Percentiles rank a stretch among this genome's conserved stretches.
Evolutionary conservation across 2,888 invertebrate species (phyloP).

Genomic region (Cepaea hortensis): DNA sequence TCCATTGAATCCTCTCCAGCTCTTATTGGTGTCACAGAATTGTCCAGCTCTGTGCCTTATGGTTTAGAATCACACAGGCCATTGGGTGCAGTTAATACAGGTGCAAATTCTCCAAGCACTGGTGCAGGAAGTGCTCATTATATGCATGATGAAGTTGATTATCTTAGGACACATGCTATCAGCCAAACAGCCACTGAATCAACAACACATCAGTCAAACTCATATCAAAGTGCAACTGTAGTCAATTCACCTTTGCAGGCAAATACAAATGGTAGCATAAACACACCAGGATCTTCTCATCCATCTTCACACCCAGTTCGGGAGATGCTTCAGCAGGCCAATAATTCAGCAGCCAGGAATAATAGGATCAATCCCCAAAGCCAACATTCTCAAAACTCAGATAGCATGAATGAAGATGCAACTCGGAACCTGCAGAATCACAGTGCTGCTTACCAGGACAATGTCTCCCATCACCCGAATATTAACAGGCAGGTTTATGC

Average conservation of each 20-base stretch:
- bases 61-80: background rate
- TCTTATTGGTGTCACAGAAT: background rate
- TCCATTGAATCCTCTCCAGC: background rate
- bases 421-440: background rate
- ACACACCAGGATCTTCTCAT: background rate
- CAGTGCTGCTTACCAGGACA: background rate
- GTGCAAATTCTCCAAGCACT: background rate
- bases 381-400: background rate
- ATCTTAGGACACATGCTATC: background rate
- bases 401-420: background rate
- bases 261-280: background rate
- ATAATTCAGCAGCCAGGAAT: background rate
- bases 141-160: background rate
- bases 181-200: background rate
- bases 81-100: background rate
- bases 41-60: background rate
- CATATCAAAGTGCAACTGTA: background rate
- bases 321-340: too few relatives aligned
- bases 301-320: background rate
- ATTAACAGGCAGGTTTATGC: constrained; percentile 26
- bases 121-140: background rate
- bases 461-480: background rate
- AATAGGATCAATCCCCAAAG: background rate
- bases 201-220: background rate
- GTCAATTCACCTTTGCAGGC: background rate